These are phyloP conservation scores for Melanerpes aurifrons DNA, from an alignment of 2,113 vertebrate species.

Conservation along the genomic window DNA sequence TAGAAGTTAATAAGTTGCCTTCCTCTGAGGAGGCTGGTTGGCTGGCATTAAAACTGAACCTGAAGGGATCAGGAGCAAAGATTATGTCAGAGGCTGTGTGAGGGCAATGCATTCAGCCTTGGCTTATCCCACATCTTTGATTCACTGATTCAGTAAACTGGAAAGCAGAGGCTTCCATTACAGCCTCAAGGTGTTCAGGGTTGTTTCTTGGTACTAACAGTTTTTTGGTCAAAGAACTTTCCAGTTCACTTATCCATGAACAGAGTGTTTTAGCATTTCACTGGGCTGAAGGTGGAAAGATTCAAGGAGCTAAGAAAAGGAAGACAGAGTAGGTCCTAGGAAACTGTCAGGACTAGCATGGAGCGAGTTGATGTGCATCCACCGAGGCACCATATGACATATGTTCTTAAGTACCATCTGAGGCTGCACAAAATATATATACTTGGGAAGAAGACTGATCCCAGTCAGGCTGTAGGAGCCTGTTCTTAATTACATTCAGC, in stretches of 20 bases:
- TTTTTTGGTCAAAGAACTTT: neutral
- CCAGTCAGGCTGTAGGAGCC: neutral
- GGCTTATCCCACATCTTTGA: neutral
- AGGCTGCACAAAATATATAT: neutral
- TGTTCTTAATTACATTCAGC: neutral
- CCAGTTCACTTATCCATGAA: neutral
- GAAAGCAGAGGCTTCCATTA: neutral
- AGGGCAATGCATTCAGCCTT: neutral
- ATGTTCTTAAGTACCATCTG: neutral
- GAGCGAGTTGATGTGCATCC: neutral
- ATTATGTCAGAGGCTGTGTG: neutral
- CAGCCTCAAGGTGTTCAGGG: neutral
- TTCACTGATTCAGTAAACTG: neutral
- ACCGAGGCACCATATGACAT: neutral
- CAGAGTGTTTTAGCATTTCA: neutral
- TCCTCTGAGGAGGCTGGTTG: neutral
- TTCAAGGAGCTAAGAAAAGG: neutral
- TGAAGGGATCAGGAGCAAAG: neutral
- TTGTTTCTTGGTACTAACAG: neutral
- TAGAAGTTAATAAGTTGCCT: neutral
- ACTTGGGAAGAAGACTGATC: neutral
- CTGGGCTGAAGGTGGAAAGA: neutral
- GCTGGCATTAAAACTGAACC: neutral
- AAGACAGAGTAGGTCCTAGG: neutral
- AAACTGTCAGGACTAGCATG: neutral